Percentiles rank a stretch among this genome's conserved stretches.
phyloP scores from a whole-genome alignment of 1,140 invertebrate genomes.

The Zophobas morio region DNA sequence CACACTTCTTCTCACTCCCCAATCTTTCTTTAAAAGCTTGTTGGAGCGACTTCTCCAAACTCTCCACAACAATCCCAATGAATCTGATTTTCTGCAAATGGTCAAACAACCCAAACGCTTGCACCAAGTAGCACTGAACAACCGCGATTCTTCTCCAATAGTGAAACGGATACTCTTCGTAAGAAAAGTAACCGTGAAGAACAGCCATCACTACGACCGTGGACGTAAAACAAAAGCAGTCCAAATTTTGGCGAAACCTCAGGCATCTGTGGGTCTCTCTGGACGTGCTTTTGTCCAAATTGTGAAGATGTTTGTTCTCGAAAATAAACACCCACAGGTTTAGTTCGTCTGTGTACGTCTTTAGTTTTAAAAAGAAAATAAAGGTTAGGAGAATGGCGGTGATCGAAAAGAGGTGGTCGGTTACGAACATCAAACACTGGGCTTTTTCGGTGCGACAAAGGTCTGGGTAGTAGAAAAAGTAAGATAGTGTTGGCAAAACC shows the following conservation, averaged over 20 bases:
- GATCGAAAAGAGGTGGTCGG: not conserved
- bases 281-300: not conserved
- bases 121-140: not conserved
- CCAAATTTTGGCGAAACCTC: not conserved
- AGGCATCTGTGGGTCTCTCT: not conserved
- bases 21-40: not conserved
- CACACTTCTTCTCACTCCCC: not conserved
- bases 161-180: not conserved
- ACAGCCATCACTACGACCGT: not conserved
- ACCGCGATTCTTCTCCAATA: not conserved
- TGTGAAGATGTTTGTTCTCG: conserved; percentile 1
- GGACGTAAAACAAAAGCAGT: not conserved
- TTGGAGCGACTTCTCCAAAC: conserved; percentile 2
- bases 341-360: not conserved
- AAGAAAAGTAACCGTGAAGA: not conserved
- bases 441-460: not conserved
- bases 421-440: not conserved
- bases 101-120: conserved; percentile 8
- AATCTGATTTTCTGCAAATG: not conserved
- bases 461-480: not conserved
- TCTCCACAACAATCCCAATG: not conserved
- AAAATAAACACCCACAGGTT: conserved; percentile 15
- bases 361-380: not conserved
- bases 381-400: not conserved
- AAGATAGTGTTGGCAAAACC: not conserved